phyloP scores from a whole-genome alignment of 2,888 invertebrate genomes.

The Pomacea canaliculata region DNA sequence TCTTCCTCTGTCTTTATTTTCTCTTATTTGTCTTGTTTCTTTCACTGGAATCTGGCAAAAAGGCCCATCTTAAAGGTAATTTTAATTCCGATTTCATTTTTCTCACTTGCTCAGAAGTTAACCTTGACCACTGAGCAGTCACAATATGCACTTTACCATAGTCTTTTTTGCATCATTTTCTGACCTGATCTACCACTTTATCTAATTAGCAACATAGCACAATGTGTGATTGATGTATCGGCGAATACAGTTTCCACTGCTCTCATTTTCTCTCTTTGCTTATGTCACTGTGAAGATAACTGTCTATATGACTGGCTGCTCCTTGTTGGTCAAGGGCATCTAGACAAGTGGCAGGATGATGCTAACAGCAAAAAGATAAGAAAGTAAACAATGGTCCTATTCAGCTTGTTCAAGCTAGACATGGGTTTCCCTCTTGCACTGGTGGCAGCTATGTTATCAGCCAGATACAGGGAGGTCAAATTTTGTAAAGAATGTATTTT shows the following conservation, averaged over 20 bases:
- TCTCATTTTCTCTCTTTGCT: constrained; percentile 41
- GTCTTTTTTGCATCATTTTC: too few species aligned
- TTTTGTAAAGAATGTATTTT: constrained; percentile 28
- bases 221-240: too few species aligned
- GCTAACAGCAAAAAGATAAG: background rate
- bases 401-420: constrained; percentile 12
- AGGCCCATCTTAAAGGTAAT: too few species aligned
- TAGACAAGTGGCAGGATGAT: constrained; percentile 6
- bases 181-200: too few species aligned
- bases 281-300: constrained; percentile 22
- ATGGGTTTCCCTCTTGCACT: constrained; percentile 25
- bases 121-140: too few species aligned
- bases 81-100: too few species aligned
- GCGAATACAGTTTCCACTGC: constrained; percentile 18
- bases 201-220: too few species aligned
- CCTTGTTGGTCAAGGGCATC: constrained; percentile 9
- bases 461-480: constrained; percentile 13
- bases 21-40: background rate
- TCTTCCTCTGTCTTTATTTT: background rate
- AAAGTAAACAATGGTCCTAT: constrained; percentile 18
- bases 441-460: constrained; percentile 27
- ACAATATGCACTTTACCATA: too few species aligned
- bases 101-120: too few species aligned
- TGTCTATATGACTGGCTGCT: constrained; percentile 12
- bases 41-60: background rate